A percentile compares a stretch with the other conserved stretches of the same genome.
Evolutionary conservation across 1,140 invertebrate species (phyloP).

Genomic region (Thaumatotibia leucotreta): DNA sequence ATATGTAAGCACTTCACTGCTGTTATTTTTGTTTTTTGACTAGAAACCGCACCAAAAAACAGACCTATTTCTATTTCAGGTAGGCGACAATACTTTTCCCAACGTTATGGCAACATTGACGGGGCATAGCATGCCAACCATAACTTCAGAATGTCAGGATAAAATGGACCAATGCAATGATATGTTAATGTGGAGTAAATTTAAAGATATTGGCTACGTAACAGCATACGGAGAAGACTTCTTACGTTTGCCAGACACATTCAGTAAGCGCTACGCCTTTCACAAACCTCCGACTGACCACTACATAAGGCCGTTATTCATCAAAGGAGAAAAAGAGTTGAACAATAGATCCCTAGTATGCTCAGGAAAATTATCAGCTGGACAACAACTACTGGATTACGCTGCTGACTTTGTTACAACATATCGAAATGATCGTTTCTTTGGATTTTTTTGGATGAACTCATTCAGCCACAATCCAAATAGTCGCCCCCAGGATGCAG

Average conservation of each 20-base stretch:
- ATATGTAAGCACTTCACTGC: background rate
- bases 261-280: conserved; percentile 53
- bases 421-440: conserved; percentile 78
- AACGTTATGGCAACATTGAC: conserved; percentile 88
- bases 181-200: conserved; percentile 56
- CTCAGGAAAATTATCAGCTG: conserved; percentile 77
- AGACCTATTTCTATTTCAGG: conserved; percentile 60
- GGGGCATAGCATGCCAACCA: conserved; percentile 76
- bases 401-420: conserved; percentile 79
- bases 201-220: conserved; percentile 58
- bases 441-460: conserved; percentile 85
- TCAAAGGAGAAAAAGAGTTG: conserved; percentile 72
- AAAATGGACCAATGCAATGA: conserved; percentile 71
- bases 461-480: conserved; percentile 82
- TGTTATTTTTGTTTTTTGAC: background rate
- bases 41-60: no score
- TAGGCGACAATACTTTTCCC: conserved; percentile 88
- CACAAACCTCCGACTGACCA: conserved; percentile 81
- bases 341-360: conserved; percentile 60
- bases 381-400: conserved; percentile 78
- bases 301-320: conserved; percentile 83
- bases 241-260: conserved; percentile 54
- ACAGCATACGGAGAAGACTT: conserved; percentile 71
- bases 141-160: conserved; percentile 73
- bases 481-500: conserved; percentile 79